A percentile compares a stretch with the other conserved stretches of the same genome.
Evolutionary conservation across 2,797 vertebrate genomes (phyloP).

Genomic region (Pseudomugil tenellus): DNA sequence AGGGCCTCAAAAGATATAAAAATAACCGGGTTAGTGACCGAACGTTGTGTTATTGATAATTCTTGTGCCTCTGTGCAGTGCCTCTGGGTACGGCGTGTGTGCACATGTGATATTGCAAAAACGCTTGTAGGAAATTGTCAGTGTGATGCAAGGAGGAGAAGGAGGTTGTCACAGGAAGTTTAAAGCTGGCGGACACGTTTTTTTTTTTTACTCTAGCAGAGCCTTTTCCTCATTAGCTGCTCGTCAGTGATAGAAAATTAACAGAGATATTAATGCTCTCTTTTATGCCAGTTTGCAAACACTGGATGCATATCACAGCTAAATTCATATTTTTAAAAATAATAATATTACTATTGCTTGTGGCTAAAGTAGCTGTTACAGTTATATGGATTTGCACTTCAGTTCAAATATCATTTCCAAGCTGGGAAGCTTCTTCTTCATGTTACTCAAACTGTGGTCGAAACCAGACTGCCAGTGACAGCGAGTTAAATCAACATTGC

Average conservation of each 20-base stretch:
- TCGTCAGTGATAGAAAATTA: slow-evolving; percentile 13
- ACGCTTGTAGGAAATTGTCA: slow-evolving; percentile 16
- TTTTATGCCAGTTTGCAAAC: neutral
- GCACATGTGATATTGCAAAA: slow-evolving; percentile 29
- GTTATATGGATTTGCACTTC: neutral
- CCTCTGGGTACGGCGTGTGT: slow-evolving; percentile 42
- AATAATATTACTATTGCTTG: neutral
- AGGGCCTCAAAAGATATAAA: slow-evolving; percentile 48
- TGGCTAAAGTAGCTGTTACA: neutral
- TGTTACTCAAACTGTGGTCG: too few species aligned
- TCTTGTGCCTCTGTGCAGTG: slow-evolving; percentile 4
- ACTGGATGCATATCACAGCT: slow-evolving; percentile 1
- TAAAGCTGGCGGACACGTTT: slow-evolving; percentile 19
- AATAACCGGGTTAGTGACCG: slow-evolving; percentile 58
- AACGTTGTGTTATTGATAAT: slow-evolving; percentile 52
- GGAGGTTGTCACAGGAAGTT: slow-evolving; percentile 50
- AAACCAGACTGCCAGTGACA: too few species aligned
- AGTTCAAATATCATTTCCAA: neutral
- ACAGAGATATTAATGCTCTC: slow-evolving; percentile 8
- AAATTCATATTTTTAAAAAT: neutral
- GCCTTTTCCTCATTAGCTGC: slow-evolving; percentile 27
- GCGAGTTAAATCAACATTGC: too few species aligned
- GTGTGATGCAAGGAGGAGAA: slow-evolving; percentile 54
- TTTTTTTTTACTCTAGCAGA: slow-evolving; percentile 29
- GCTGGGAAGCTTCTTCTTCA: too few species aligned